Evolutionary conservation across 2,888 invertebrate genomes (phyloP), one percentile per base, ranked within the genome.

Genomic region (Aquatica leii): DNA sequence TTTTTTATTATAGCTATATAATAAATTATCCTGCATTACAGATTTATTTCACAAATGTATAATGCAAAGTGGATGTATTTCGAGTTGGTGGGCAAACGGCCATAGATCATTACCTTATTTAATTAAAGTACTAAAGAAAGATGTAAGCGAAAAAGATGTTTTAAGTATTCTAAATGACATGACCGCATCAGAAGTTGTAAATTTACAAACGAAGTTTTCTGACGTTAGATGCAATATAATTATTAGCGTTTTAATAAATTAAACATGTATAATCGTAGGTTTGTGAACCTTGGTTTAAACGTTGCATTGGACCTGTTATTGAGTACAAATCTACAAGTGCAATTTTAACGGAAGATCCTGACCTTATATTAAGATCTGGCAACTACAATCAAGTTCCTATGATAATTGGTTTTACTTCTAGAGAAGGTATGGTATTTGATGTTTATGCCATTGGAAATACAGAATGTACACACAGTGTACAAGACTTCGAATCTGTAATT

Each of bases 31-130:
- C n/a, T n/a, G n/a, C n/a, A n/a, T n/a, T n/a, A 46, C 52, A 77
- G 76, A 75, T 18, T 66, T 79, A 17, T 78, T 79, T 60, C 78
- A 80, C 49, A 78, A 74, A 71, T 78, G 77, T 1, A 75, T 79
- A 56, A 66, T 72, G 14, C 79, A 79, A 71, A 80, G 80, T 69
- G 79, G 78, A 14, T 70, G 71, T 48, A 77, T 76, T 1, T 55
- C 76, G 15, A 75, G 70, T 65, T 55, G 67, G 55, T 79, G 79
- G 78, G 72, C 74, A 0, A 18, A 49, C 55, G 68, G 69, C 68
- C 4, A 6, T 71, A 77, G 56, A 78, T 78, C 79, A 77, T 77
- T 5, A 73, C 72, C 50, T 74, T 77, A 51, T 66, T n/a, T 65
- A 83, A 48, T 81, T 81, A 0, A 72, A 77, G 59, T 73, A 75